Conservation (phyloP, 37 sponge, comb jelly and placozoan genomes). For the Oscarella lobularis region DNA sequence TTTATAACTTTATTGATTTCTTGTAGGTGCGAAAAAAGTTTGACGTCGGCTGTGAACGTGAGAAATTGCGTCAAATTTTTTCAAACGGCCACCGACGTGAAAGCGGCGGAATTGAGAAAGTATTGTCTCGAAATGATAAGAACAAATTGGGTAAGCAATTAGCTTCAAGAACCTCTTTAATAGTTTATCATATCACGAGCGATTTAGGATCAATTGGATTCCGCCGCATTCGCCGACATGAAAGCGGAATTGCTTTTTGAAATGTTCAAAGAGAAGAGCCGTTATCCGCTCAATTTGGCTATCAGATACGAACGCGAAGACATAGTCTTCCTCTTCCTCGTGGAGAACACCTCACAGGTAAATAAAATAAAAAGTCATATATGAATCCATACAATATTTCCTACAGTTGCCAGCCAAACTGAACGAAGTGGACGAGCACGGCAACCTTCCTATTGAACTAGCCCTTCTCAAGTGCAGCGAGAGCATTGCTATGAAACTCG, state of each 20-base stretch:
- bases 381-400: neutral
- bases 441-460: conserved; percentile 70
- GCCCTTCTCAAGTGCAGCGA: conserved; percentile 65
- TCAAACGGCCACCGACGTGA: conserved; percentile 68
- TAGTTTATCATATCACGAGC: neutral
- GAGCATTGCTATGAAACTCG: conserved; percentile 75
- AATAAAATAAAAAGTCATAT: conserved; percentile 2
- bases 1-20: neutral
- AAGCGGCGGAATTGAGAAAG: conserved; percentile 51
- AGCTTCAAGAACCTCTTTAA: neutral
- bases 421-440: conserved; percentile 47
- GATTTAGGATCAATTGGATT: conserved; percentile 52
- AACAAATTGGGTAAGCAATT: conserved; percentile 66
- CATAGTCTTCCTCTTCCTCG: conserved; percentile 86
- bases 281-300: conserved; percentile 82
- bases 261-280: conserved; percentile 87
- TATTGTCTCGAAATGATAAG: conserved; percentile 86
- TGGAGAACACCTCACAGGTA: conserved; percentile 62
- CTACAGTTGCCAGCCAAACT: conserved; percentile 49
- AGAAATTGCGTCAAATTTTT: conserved; percentile 76
- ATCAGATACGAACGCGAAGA: conserved; percentile 78
- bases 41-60: conserved; percentile 69
- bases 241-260: conserved; percentile 74
- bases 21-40: conserved; percentile 68
- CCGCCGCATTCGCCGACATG: conserved; percentile 66